Base-by-base conservation (phyloP, 2,888 invertebrate genomes). In the Thumatha senex region DNA sequence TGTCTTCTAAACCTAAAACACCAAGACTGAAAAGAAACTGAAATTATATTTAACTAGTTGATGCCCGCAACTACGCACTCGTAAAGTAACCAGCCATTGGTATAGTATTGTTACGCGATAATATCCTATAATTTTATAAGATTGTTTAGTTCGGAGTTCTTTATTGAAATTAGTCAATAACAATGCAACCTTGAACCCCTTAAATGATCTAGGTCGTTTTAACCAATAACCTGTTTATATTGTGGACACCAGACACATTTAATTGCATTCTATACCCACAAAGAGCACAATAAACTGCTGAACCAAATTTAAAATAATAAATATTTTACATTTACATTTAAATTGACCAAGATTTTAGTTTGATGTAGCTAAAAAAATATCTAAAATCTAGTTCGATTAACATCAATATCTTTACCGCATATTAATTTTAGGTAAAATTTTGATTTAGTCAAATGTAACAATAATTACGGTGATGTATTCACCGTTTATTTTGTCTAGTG, bases 261-360 rank as follows among this genome's bases (percentile, higher is more conserved):
- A 40, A 46, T 51, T 31, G 40, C 13, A 41, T 12, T 45, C n/a
- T 12, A n/a, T 14, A 24, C 40, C 18, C 14, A 35, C 35, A 42
- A 43, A 42, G 43, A 51, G 35, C 3, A 12, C 43, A 47, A 43
- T 40, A 29, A 47, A 47, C 31, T 30, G 8, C 13, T 57, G 51
- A 54, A 65, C 54, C 38, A 62, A 54, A 65, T 62, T 56, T 51
- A 38, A 56, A 51, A 58, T 60, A 65, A 65, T 63, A 58, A 63
- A 58, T 55, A 60, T 50, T 63, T 56, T 52, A 29, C 49, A 65
- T 65, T 65, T 63, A 53, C 65, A 66, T 65, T 58, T 61, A 65
- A 63, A 65, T 65, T 63, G 61, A 49, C 47, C 51, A 40, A 50
- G 56, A 46, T 55, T 50, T 42, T 53, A 51, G 48, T 50, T n/a